Base-by-base conservation (phyloP, 2,113 vertebrate genomes). In the Ranitomeya variabilis region DNA sequence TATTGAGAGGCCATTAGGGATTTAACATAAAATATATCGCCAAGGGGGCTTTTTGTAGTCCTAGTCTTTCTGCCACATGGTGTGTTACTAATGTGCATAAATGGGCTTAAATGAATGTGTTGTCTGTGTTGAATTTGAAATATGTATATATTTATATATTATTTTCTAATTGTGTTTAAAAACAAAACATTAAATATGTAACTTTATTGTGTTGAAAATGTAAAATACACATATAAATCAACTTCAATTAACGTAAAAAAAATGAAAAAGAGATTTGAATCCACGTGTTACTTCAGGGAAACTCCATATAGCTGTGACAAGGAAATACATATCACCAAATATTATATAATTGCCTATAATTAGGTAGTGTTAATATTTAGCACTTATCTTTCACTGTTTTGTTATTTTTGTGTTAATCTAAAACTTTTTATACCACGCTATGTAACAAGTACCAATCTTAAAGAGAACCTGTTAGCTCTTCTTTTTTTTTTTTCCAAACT, bases 141-240 rank as follows among this genome's bases (percentile, higher is more conserved):
- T 99, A 97, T 99, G 98, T 99, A 99, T 99, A 99, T 99, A 99
- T 99, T 99, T 99, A 99, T 99, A 97, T 98, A 99, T 99, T 98
- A 97, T 99, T 96, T 98, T 98, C 98, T 99, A 99, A 99, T 99
- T 99, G 96, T 97, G 95, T 97, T 97, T 98, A 97, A 97, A 96
- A 99, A 99, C 97, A 98, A 97, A 97, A 94, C 95, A 97, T 97
- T 96, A 94, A 97, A 96, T 96, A 94, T 94, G 95, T 96, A 96
- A 96, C 97, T 98, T 97, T 94, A 92, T 91, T 93, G 93, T 95
- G 92, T 80, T 94, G 94, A 94, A 97, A 97, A 97, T 95, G 93
- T 95, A 95, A 93, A 91, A 92, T 94, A 95, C 96, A 95, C 96
- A 99, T 98, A 98, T 97, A 98, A 98, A 98, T 98, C 97, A 97